Evolutionary conservation across 2,113 vertebrate species (phyloP).

Genomic region (Carollia perspicillata): DNA sequence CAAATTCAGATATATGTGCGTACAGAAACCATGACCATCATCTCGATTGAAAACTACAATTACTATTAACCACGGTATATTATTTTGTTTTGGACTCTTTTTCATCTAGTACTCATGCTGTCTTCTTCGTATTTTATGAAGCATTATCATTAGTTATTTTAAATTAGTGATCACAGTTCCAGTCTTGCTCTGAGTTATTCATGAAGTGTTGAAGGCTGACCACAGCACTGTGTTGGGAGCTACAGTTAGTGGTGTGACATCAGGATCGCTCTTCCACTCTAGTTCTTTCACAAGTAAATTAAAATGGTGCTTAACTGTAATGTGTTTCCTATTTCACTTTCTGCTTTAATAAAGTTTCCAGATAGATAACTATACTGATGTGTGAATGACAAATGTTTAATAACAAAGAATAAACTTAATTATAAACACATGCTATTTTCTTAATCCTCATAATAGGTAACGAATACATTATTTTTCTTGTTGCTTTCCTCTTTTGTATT

Average conservation of each 20-base stretch:
- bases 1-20: neutral
- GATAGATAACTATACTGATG: slow-evolving; percentile 80
- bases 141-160: slow-evolving; percentile 61
- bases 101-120: neutral
- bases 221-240: slow-evolving; percentile 74
- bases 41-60: neutral
- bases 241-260: slow-evolving; percentile 75
- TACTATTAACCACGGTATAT: neutral
- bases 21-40: neutral
- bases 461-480: slow-evolving; percentile 53
- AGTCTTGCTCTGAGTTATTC: slow-evolving; percentile 70
- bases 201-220: slow-evolving; percentile 69
- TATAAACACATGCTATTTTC: slow-evolving; percentile 41
- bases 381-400: slow-evolving; percentile 77
- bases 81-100: neutral
- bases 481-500: slow-evolving; percentile 46
- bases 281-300: slow-evolving; percentile 75
- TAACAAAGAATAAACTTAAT: slow-evolving; percentile 52
- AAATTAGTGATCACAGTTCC: slow-evolving; percentile 74
- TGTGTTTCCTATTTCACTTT: slow-evolving; percentile 82
- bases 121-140: neutral
- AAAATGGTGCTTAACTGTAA: slow-evolving; percentile 81
- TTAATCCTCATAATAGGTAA: slow-evolving; percentile 37
- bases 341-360: slow-evolving; percentile 79
- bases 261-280: slow-evolving; percentile 58